Conservation (phyloP, 2,888 invertebrate genomes). For the Melanargia galathea region DNA sequence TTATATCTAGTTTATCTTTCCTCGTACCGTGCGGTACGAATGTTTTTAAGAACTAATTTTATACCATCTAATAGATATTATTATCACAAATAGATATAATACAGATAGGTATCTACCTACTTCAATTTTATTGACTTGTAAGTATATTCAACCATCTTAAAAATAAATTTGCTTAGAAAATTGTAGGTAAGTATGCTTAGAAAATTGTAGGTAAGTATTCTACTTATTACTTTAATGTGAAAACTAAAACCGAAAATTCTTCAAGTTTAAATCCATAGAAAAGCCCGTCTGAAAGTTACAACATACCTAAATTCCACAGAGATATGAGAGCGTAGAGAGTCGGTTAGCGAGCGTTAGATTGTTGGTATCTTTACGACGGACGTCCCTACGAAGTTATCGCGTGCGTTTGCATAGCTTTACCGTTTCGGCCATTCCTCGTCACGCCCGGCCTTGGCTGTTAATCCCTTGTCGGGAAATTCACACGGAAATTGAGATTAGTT, state of each 20-base stretch:
- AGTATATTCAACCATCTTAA: no score
- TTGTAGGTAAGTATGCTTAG: no score
- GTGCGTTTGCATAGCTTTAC: slow-evolving; percentile 23
- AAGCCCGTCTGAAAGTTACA: slow-evolving; percentile 4
- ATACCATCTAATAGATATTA: no score
- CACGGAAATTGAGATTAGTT: slow-evolving; percentile 48
- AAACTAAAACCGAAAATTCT: background rate
- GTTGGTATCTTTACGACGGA: slow-evolving; percentile 20
- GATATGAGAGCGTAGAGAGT: slow-evolving; percentile 8
- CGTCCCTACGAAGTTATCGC: slow-evolving; percentile 19
- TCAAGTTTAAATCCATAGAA: background rate
- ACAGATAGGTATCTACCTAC: no score
- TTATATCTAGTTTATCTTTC: background rate
- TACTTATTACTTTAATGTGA: background rate
- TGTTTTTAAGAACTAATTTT: no score
- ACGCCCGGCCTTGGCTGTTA: slow-evolving; percentile 36
- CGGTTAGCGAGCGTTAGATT: background rate
- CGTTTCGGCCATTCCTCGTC: slow-evolving; percentile 20
- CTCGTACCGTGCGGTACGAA: background rate
- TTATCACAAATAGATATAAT: no score
- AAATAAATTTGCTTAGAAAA: no score
- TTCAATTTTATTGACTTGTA: no score
- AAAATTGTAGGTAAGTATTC: background rate
- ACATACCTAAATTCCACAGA: slow-evolving; percentile 4
- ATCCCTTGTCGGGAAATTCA: slow-evolving; percentile 46